Conservation (phyloP, 1,140 invertebrate species). For the Camponotus floridanus region DNA sequence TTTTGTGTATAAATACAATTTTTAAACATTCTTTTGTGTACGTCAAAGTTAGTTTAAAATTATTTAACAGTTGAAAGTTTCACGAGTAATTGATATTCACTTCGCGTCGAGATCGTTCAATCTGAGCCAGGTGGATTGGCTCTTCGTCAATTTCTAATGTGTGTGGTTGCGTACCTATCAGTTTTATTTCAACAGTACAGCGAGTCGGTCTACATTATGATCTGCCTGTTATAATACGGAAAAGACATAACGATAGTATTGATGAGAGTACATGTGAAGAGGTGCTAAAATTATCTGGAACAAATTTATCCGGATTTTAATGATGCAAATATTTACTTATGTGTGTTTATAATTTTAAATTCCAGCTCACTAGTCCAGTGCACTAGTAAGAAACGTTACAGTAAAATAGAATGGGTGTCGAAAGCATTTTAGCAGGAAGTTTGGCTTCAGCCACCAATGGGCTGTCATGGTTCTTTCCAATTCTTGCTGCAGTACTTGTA, state of each 20-base stretch:
- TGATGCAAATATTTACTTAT: not conserved
- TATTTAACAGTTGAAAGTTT: slow-evolving; percentile 82
- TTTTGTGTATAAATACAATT: not conserved
- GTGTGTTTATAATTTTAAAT: not conserved
- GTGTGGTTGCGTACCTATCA: not conserved
- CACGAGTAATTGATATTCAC: slow-evolving; percentile 80
- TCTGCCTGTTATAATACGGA: no score
- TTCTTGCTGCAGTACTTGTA: slow-evolving; percentile 92
- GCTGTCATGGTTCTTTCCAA: slow-evolving; percentile 92
- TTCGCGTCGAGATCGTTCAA: slow-evolving; percentile 12
- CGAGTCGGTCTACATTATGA: not conserved
- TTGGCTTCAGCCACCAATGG: slow-evolving; percentile 86
- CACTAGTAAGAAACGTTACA: not conserved
- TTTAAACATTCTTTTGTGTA: not conserved
- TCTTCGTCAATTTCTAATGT: slow-evolving; percentile 68
- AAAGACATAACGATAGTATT: no score
- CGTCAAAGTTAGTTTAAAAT: slow-evolving; percentile 67
- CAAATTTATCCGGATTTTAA: no score
- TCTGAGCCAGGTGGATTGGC: slow-evolving; percentile 12
- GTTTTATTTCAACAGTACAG: slow-evolving; percentile 29
- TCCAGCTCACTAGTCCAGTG: not conserved
- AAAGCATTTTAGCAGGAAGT: slow-evolving; percentile 79
- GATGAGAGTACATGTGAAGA: no score
- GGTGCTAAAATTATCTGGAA: no score
- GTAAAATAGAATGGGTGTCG: slow-evolving; percentile 78